phyloP scores from a whole-genome alignment of 1,140 invertebrate genomes.

The Saccostrea echinata region DNA sequence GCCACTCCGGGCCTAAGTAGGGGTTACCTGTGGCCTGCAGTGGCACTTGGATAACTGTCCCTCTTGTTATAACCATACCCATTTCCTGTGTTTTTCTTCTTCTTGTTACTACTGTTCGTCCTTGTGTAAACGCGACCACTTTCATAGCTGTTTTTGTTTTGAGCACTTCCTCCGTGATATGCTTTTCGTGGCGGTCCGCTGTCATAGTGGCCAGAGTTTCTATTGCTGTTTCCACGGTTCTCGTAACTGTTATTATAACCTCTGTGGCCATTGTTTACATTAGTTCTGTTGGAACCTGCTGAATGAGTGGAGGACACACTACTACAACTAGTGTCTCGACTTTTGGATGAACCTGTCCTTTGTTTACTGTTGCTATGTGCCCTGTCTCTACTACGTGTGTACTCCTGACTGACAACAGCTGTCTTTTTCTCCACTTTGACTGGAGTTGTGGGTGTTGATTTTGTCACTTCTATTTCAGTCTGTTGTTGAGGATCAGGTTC shows the following conservation, averaged over 20 bases:
- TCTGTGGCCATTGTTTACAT: background rate
- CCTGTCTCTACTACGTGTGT: slow-evolving; percentile 57
- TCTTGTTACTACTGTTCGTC: slow-evolving; percentile 32
- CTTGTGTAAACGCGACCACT: slow-evolving; percentile 30
- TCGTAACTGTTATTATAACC: background rate
- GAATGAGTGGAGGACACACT: slow-evolving; percentile 73
- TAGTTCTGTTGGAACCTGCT: background rate
- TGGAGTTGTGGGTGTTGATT: slow-evolving; percentile 32
- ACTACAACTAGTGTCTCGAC: slow-evolving; percentile 69
- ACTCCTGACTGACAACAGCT: slow-evolving; percentile 35
- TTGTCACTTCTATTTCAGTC: slow-evolving; percentile 36
- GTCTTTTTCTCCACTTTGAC: slow-evolving; percentile 40
- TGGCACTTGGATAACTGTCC: slow-evolving; percentile 17
- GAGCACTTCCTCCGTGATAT: slow-evolving; percentile 38
- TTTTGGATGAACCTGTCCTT: slow-evolving; percentile 44
- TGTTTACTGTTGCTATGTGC: slow-evolving; percentile 52
- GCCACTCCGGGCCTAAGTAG: background rate
- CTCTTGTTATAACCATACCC: slow-evolving; percentile 27
- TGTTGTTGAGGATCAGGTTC: slow-evolving; percentile 54
- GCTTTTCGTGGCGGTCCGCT: slow-evolving; percentile 29
- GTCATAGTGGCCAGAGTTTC: slow-evolving; percentile 36
- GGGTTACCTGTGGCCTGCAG: slow-evolving; percentile 20
- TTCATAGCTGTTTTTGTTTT: slow-evolving; percentile 32
- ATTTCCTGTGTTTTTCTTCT: background rate
- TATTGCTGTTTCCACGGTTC: background rate